Evolutionary conservation across 2,888 invertebrate genomes (phyloP).

Genomic region (Zygaena filipendulae): DNA sequence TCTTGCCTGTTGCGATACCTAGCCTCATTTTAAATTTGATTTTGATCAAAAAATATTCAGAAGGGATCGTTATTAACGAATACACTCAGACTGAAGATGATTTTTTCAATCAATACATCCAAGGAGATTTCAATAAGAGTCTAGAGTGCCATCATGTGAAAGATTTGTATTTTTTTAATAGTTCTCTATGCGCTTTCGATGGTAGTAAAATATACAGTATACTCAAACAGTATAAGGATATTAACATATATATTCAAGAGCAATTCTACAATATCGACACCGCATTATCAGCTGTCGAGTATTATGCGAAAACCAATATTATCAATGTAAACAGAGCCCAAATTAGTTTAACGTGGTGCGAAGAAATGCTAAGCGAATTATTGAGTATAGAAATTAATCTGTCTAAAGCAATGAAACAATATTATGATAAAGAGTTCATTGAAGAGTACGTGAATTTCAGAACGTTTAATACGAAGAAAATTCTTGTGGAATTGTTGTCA

Average conservation of each 20-base stretch:
- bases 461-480: constrained; percentile 16
- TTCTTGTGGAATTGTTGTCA: constrained; percentile 14
- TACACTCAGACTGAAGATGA: constrained; percentile 12
- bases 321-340: constrained; percentile 19
- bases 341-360: constrained; percentile 16
- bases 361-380: constrained; percentile 18
- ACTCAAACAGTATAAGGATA: constrained; percentile 16
- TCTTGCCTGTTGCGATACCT: constrained; percentile 71
- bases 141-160: constrained; percentile 20
- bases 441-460: constrained; percentile 27
- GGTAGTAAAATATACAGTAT: constrained; percentile 19
- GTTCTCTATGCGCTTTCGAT: constrained; percentile 24
- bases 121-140: constrained; percentile 17
- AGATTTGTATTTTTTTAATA: constrained; percentile 17
- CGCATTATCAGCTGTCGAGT: constrained; percentile 20
- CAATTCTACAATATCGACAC: constrained; percentile 14
- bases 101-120: constrained; percentile 22
- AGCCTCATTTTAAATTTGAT: constrained; percentile 71
- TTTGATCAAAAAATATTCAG: constrained; percentile 38
- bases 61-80: constrained; percentile 17
- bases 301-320: constrained; percentile 21
- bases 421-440: constrained; percentile 23
- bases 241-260: constrained; percentile 13
- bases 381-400: constrained; percentile 17
- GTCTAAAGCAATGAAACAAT: constrained; percentile 17